Base-by-base conservation (phyloP, 2,113 vertebrate genomes). In the Poecile atricapillus region DNA sequence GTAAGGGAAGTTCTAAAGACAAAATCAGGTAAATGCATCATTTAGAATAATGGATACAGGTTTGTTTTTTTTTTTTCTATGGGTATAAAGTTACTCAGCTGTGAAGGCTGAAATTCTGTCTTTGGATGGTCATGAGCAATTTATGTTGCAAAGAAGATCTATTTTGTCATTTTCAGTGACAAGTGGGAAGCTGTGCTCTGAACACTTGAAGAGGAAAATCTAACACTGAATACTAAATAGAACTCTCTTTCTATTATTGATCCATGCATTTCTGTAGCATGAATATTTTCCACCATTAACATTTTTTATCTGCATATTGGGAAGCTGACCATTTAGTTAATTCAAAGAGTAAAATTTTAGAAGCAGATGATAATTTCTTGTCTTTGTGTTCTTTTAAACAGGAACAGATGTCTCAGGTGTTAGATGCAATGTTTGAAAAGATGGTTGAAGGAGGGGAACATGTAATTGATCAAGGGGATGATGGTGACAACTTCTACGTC, bases 401-500 rank as follows among this genome's bases (percentile, higher is more conserved):
- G 99, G 99, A 99, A 80, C 98, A 99, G 98, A 99, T 99, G 97
- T 99, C 99, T 95, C 98, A 99, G 97, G 99, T 99, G 82, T 97
- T 99, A 97, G 99, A 99, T 95, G 99, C 99, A 25, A 99, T 99
- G 98, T 99, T 99, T 98, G 99, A 99, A 98, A 99, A 99, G 97
- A 95, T 98, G 89, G 98, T 98, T 96, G 98, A 98, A 94, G 97
- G 98, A 93, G 99, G 98, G 18, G 99, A 99, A 85, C 99, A 99
- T 80, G 98, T 99, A 85, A 99, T 99, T 75, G 99, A 99, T 96
- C 99, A 99, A 98, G 99, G 99, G 46, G 99, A 99, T 85, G 99
- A 99, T 58, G 99, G 99, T 19, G 99, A 99, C 98, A 99, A 99
- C 98, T 99, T 99, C 95, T 99, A 99, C 33, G 99, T 99, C 69